phyloP scores from a whole-genome alignment of 2,113 vertebrate genomes.

The Blennius ocellaris region DNA sequence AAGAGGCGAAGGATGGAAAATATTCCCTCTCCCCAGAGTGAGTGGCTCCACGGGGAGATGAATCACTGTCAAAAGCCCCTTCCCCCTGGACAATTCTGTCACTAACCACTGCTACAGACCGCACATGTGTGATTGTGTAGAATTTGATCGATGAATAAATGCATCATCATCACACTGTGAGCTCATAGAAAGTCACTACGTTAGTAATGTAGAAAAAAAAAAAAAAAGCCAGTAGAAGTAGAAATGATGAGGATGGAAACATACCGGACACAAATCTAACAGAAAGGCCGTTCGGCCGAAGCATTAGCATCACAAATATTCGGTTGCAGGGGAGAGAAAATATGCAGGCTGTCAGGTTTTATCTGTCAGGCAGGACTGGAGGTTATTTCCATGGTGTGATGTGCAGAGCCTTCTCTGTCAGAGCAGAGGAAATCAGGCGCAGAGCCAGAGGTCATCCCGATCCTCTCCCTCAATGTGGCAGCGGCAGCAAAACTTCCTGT shows the following conservation, averaged over 20 bases:
- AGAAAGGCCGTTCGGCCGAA: not conserved
- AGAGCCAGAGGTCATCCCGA: slow-evolving; percentile 64
- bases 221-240: slow-evolving; percentile 2
- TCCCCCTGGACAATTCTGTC: not conserved
- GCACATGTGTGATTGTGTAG: not conserved
- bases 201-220: not conserved
- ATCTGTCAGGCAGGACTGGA: slow-evolving; percentile 34
- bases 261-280: not conserved
- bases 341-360: slow-evolving; percentile 31
- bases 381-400: slow-evolving; percentile 45
- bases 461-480: slow-evolving; percentile 25
- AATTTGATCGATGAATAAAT: not conserved
- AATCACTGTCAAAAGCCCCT: not conserved
- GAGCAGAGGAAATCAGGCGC: slow-evolving; percentile 61
- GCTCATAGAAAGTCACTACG: too few relatives aligned
- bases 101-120: not conserved
- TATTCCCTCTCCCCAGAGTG: not conserved
- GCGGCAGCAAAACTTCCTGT: slow-evolving; percentile 64
- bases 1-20: not conserved
- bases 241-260: not conserved
- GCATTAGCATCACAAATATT: slow-evolving; percentile 10
- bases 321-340: slow-evolving; percentile 21
- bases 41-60: not conserved
- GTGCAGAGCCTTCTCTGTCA: slow-evolving; percentile 35
- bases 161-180: slow-evolving; percentile 1